Base-by-base conservation (phyloP, 2,888 invertebrate species). In the Taphrorychus bicolor region DNA sequence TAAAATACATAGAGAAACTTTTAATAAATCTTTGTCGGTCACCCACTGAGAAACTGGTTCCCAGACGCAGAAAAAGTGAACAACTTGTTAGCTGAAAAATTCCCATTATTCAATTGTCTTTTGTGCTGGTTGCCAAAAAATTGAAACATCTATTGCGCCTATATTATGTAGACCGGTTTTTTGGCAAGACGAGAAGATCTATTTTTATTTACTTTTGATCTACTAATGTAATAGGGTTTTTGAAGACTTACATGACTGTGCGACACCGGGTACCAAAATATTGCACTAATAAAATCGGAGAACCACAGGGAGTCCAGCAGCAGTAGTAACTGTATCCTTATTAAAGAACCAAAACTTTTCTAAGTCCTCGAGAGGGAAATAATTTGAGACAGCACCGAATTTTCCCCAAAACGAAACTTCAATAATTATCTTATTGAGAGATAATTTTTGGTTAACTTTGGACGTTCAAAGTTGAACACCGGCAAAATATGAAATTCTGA, bases 401-500 rank as follows among this genome's bases (percentile, higher is more conserved):
- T 32, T 32, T 3, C 11, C 32, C n/a, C n/a, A n/a, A n/a, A n/a
- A 32, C 1, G 7, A 32, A 32, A 32, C 7, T 32, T 11, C 7
- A 32, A 11, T 32, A 32, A 32, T 32, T 32, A 32, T 32, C 32
- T 32, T 32, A n/a, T n/a, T n/a, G n/a, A n/a, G n/a, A n/a, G n/a
- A n/a, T n/a, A n/a, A n/a, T n/a, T n/a, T n/a, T n/a, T n/a, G n/a
- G n/a, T n/a, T n/a, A n/a, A 32, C 32, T 32, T 32, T 32, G 32
- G 32, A 32, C 32, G 32, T 9, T 32, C 32, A 32, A 32, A 32
- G 32, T 32, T 7, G 11, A 32, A 32, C 45, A 45, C 45, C 45
- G 45, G 14, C 14, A 45, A 14, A 17, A 45, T 14, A 32, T 32
- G 32, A 45, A 45, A 45, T 11, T 23, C 21, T n/a, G 49, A 68